Conservation (phyloP, 2,113 vertebrate species). For the Tricholaema leucomelas region DNA sequence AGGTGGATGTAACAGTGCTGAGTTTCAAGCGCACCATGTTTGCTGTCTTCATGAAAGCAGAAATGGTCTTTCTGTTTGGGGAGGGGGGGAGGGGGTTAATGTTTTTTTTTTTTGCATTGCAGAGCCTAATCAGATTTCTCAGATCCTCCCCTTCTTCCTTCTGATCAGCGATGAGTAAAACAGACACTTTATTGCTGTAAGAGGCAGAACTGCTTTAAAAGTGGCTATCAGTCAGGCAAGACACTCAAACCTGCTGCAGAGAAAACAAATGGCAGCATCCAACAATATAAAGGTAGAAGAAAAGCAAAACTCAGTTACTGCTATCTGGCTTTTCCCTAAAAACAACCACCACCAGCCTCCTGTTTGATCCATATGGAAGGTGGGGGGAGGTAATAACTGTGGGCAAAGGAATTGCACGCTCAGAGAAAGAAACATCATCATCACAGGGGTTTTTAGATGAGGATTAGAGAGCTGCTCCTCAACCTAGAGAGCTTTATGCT, state of each 20-base stretch:
- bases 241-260: not conserved
- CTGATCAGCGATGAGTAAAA: not conserved
- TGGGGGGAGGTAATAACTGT: not conserved
- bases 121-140: not conserved
- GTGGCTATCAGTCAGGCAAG: not conserved
- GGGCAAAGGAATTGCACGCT: not conserved
- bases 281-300: not conserved
- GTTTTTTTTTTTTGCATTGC: not conserved
- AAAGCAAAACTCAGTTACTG: not conserved
- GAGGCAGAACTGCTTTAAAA: not conserved
- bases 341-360: not conserved
- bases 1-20: not conserved
- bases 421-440: not conserved
- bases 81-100: too few relatives aligned
- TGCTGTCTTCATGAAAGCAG: not conserved
- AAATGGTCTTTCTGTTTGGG: not conserved
- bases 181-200: not conserved
- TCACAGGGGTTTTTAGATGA: not conserved
- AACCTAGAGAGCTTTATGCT: not conserved
- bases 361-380: not conserved
- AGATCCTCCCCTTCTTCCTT: not conserved
- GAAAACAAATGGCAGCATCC: not conserved
- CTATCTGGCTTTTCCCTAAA: not conserved
- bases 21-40: not conserved
- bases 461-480: not conserved